Conservation (phyloP, 2,888 invertebrate species). For the Cosmopolites sordidus region DNA sequence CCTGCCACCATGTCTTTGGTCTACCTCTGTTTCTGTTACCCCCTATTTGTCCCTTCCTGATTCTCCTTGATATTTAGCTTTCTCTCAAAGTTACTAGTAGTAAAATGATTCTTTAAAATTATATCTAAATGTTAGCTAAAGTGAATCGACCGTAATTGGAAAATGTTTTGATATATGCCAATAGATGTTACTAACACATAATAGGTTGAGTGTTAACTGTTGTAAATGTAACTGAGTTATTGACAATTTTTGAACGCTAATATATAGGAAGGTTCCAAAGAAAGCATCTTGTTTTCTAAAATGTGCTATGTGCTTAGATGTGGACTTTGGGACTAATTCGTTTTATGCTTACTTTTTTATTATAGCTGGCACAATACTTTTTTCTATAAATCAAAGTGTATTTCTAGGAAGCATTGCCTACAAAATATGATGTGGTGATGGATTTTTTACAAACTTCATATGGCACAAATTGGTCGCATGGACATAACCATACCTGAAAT, state of each 20-base stretch:
- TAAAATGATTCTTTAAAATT: too few species aligned
- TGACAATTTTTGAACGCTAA: constrained; percentile 8
- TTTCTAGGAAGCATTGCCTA: constrained; percentile 7
- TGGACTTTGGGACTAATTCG: constrained; percentile 12
- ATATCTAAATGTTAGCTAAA: too few species aligned
- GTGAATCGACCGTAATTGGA: too few species aligned
- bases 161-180: too few species aligned
- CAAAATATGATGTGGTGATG: constrained; percentile 7
- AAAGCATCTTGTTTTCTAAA: constrained; percentile 8
- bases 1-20: too few species aligned
- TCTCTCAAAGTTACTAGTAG: too few species aligned
- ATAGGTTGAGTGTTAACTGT: too few species aligned
- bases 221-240: constrained; percentile 8
- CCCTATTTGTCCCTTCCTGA: too few species aligned
- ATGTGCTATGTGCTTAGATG: constrained; percentile 12
- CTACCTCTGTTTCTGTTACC: too few species aligned
- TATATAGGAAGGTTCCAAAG: constrained; percentile 7
- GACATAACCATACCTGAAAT: constrained; percentile 11
- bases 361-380: constrained; percentile 31
- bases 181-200: too few species aligned
- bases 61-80: too few species aligned
- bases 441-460: constrained; percentile 7
- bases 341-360: constrained; percentile 27
- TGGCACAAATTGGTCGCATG: constrained; percentile 9
- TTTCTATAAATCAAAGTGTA: constrained; percentile 26